Base-by-base conservation (phyloP, 30 jellyfish, hydroid and myxozoan species). In the Cassiopea xamachana region DNA sequence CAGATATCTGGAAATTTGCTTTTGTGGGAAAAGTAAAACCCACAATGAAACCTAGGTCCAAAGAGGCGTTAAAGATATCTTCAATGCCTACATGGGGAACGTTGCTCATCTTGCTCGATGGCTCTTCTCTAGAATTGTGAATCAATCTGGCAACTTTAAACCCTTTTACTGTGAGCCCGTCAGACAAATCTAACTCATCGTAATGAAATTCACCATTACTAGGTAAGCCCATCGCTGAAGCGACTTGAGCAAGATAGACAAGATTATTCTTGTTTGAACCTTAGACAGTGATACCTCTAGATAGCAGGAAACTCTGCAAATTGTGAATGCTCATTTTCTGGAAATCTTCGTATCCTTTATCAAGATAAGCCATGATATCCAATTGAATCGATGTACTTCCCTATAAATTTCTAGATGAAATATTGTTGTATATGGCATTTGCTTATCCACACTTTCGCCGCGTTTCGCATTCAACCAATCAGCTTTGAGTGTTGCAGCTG, bases 191-290 rank as follows among this genome's bases (percentile, higher is more conserved):
- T 51, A 84, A 58, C 46, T 17, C 86, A 72, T 71, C 87, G 77
- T 70, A 86, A 64, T 84, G 92, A 84, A 27, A 71, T 50, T 84
- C 92, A 7, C 69, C 92, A 84, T 69, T 73, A 39, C 59, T 16
- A 47, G 92, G 85, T 7, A 84, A 86, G 92, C 92, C 92, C 85
- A 84, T 68, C 77, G 85, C 27, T 8, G 85, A 6, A 68, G 92
- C 85, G 27, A 85, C 85, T 69, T 84, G 59, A 1, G 92, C 92
- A n/a, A 84, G 92, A 46, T 68, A 46, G 59, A 84, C 85, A 84
- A 68, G 85, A 44, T 84, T 73, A 0, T 61, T 60, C 69, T 60
- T 81, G 81, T 64, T 62, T 46, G 76, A 68, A 73, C 48, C 76
- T 3, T 48, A 39, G 4, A 84, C 92, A 71, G 92, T 16, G 86